These are phyloP conservation scores for Chrysopilus asiliformis DNA, from an alignment of 2,888 invertebrate species.

Conservation along the genomic window DNA sequence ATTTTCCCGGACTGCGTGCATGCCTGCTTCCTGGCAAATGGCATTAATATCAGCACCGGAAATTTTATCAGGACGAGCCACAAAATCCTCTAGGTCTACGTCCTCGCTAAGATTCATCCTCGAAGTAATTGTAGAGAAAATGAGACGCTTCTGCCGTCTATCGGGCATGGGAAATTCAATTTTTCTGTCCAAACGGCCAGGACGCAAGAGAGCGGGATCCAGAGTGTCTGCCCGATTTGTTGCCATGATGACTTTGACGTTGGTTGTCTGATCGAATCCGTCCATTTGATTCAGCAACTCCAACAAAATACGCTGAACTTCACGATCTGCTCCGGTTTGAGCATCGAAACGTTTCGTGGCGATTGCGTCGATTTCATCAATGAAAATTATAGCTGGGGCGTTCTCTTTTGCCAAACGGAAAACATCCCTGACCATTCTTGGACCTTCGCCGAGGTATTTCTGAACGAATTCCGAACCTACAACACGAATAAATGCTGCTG, in stretches of 20 bases:
- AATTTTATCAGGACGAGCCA: constrained; percentile 95
- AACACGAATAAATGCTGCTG: constrained; percentile 96
- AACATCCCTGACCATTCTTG: constrained; percentile 98
- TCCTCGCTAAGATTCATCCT: constrained; percentile 98
- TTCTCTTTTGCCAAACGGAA: constrained; percentile 98
- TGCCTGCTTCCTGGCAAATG: constrained; percentile 99
- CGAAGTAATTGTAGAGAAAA: constrained; percentile 94
- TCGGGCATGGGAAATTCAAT: constrained; percentile 97
- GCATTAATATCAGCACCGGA: constrained; percentile 99
- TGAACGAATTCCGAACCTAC: constrained; percentile 99
- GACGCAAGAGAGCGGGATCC: constrained; percentile 62
- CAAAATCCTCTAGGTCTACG: constrained; percentile 97
- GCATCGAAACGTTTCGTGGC: constrained; percentile 99
- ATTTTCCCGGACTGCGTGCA: constrained; percentile 99
- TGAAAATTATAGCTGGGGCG: constrained; percentile 98
- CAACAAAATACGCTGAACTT: constrained; percentile 93
- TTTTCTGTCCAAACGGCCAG: constrained; percentile 90
- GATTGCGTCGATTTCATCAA: constrained; percentile 99
- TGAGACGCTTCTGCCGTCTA: constrained; percentile 77
- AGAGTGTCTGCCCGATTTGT: constrained; percentile 95
- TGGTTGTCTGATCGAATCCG: constrained; percentile 99
- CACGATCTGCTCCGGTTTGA: constrained; percentile 95
- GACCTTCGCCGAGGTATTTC: constrained; percentile 97
- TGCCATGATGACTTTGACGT: constrained; percentile 97
- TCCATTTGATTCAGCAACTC: constrained; percentile 99